These are phyloP conservation scores for Arrhopalites spinosus DNA, from an alignment of 2,888 invertebrate genomes.

Conservation along the genomic window DNA sequence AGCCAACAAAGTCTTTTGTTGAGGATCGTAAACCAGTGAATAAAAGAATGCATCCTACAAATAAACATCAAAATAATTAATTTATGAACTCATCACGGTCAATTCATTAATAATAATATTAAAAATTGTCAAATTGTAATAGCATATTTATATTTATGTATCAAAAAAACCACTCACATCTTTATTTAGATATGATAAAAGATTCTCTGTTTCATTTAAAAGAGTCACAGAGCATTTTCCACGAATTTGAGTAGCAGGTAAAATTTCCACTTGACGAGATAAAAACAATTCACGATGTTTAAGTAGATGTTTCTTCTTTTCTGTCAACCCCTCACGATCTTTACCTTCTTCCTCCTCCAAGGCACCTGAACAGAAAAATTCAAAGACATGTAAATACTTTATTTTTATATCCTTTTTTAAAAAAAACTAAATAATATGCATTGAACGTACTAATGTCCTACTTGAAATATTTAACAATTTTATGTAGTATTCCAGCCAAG, in stretches of 20 bases:
- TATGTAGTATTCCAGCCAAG: no score
- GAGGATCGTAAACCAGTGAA: constrained; percentile 98
- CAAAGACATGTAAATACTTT: no score
- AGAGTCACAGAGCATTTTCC: constrained; percentile 99
- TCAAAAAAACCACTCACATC: not conserved
- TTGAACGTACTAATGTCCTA: no score
- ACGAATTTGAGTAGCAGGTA: constrained; percentile 98
- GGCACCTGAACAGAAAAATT: constrained; percentile 60
- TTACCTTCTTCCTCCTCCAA: constrained; percentile 68
- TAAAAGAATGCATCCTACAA: constrained; percentile 95
- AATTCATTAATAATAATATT: no score
- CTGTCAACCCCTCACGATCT: constrained; percentile 64
- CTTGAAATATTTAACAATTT: no score
- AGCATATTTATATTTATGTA: not conserved
- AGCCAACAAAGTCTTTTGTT: constrained; percentile 96
- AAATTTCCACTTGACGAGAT: constrained; percentile 94
- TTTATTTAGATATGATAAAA: constrained; percentile 80
- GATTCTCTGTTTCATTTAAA: constrained; percentile 97
- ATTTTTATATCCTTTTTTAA: no score
- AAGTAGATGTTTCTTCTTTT: constrained; percentile 91
- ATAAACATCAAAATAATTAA: not conserved
- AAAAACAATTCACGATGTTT: constrained; percentile 98
- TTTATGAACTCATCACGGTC: not conserved
- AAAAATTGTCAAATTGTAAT: not conserved
- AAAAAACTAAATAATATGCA: no score